Percentiles rank a stretch among this genome's conserved stretches.
phyloP scores from a whole-genome alignment of 2,888 invertebrate genomes.

The Lamellibrachia satsuma region DNA sequence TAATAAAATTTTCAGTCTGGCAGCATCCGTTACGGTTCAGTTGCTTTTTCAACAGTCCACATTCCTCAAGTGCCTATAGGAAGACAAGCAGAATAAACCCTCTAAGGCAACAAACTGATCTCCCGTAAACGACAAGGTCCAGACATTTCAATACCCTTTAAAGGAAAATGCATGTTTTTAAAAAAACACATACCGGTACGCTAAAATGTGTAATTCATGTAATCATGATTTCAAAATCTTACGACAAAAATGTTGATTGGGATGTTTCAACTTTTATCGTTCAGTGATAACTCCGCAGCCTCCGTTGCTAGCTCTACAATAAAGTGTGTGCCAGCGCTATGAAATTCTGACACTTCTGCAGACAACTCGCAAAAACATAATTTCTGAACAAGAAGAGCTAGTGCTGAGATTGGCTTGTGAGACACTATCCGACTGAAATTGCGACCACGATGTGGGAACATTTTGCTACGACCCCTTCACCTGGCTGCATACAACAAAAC shows the following conservation, averaged over 20 bases:
- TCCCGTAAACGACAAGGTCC: not conserved
- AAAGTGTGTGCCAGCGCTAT: not conserved
- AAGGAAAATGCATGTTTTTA: not conserved
- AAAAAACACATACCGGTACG: not conserved
- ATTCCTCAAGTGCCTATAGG: not conserved
- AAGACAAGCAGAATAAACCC: not conserved
- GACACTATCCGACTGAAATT: not conserved
- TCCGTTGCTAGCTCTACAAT: not conserved
- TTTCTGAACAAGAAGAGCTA: not conserved
- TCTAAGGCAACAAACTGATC: not conserved
- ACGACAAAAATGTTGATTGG: not conserved
- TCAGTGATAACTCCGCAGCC: not conserved
- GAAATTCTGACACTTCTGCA: not conserved
- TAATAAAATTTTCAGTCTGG: not conserved
- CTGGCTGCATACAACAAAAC: not conserved
- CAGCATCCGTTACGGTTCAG: not conserved
- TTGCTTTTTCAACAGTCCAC: not conserved
- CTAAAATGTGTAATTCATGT: not conserved
- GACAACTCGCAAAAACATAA: not conserved
- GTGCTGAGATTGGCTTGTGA: not conserved
- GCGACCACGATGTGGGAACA: not conserved
- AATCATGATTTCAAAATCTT: not conserved
- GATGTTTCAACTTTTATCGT: not conserved
- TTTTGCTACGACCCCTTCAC: not conserved
- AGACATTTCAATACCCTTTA: not conserved